phyloP scores from a whole-genome alignment of 1,140 invertebrate species.

The Melipona quadrifasciata region DNA sequence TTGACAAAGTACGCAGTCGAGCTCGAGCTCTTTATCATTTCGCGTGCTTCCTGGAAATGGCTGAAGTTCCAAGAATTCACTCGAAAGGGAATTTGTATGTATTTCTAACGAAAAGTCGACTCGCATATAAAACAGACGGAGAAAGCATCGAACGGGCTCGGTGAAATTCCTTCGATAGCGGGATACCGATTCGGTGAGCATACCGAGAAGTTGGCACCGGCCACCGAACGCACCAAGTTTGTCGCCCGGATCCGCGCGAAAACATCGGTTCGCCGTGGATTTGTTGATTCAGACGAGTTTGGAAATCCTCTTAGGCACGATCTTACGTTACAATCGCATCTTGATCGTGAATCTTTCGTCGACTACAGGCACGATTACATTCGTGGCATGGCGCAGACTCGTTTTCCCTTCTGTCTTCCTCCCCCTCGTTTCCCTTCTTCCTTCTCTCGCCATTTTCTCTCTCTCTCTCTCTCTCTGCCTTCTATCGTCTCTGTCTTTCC shows the following conservation, averaged over 20 bases:
- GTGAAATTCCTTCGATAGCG: conserved; percentile 19
- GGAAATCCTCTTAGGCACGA: conserved; percentile 57
- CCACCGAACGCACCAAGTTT: neutral
- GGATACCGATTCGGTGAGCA: neutral
- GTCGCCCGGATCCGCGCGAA: neutral
- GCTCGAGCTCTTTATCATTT: neutral
- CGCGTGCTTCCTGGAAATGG: neutral
- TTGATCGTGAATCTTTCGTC: conserved; percentile 72
- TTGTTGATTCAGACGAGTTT: conserved; percentile 62
- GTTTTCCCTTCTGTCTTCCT: conserved; percentile 73
- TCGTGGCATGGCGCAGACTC: conserved; percentile 75
- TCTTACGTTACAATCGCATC: conserved; percentile 61
- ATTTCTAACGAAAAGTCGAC: conserved; percentile 7
- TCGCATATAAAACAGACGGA: neutral
- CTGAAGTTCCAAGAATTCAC: neutral
- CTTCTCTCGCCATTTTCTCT: neutral
- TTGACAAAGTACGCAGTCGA: neutral
- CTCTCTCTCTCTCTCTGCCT: conserved; percentile 13
- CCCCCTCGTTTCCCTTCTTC: conserved; percentile 58
- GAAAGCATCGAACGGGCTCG: neutral
- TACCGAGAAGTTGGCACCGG: conserved; percentile 31
- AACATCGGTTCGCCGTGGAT: conserved; percentile 30
- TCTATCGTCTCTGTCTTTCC: neutral
- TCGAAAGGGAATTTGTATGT: neutral
- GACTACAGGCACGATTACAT: conserved; percentile 70